Conservation (phyloP, 2,797 vertebrate genomes). For the Siniperca obscura region DNA sequence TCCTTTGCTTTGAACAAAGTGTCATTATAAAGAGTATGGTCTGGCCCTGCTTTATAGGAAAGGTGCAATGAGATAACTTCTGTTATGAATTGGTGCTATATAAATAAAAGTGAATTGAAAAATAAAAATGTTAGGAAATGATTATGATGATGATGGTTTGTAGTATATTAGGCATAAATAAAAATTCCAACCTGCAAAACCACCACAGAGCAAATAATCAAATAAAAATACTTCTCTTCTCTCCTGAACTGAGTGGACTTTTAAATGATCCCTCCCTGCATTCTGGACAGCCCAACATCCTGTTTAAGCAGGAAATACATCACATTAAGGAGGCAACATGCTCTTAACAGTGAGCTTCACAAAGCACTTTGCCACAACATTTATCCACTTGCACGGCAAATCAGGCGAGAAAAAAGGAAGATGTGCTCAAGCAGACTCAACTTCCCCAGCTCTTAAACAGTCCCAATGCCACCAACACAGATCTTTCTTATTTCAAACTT, state of each 20-base stretch:
- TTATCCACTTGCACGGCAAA: background rate
- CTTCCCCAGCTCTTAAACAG: background rate
- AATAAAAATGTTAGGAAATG: background rate
- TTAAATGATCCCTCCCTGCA: conserved; percentile 10
- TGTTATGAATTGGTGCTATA: no score
- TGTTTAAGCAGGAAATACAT: conserved; percentile 20
- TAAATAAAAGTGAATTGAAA: no score
- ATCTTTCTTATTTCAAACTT: background rate
- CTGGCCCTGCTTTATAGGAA: no score
- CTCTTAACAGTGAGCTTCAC: background rate
- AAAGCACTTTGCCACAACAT: background rate
- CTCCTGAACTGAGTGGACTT: background rate
- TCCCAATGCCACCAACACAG: background rate
- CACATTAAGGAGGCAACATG: background rate
- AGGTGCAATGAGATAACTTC: no score
- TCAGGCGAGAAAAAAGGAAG: background rate
- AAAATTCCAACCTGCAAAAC: background rate
- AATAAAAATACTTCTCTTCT: background rate
- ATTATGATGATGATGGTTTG: background rate
- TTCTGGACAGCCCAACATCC: background rate
- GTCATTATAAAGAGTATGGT: background rate
- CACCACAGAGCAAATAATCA: background rate
- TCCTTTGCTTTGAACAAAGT: background rate
- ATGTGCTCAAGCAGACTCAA: no score
- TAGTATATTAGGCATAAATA: background rate